These are phyloP conservation scores for Drosophila leonis DNA, from an alignment of 2,888 invertebrate genomes.

Conservation along the genomic window DNA sequence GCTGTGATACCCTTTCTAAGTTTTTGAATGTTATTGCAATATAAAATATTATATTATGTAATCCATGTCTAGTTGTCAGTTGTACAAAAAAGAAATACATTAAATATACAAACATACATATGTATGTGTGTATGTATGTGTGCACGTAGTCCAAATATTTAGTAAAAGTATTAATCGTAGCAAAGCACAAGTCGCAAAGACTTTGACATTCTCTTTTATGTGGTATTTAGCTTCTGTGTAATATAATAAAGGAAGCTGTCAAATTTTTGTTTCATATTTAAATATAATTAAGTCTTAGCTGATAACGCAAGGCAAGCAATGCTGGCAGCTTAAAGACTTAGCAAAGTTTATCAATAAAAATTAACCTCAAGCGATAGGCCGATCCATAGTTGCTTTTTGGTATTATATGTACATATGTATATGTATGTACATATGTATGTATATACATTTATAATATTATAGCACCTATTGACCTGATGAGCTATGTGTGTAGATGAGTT, in stretches of 20 bases:
- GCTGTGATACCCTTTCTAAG: conserved; percentile 16
- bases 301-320: neutral
- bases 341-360: conserved; percentile 11
- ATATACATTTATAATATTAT: neutral
- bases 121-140: neutral
- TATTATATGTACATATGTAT: neutral
- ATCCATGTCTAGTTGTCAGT: neutral
- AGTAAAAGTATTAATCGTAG: neutral
- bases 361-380: conserved; percentile 30
- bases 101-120: neutral
- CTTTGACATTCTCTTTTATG: neutral
- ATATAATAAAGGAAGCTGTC: neutral
- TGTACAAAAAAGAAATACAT: no score
- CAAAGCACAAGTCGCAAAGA: neutral
- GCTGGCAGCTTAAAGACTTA: neutral
- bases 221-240: neutral
- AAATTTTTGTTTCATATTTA: neutral
- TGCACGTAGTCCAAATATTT: neutral
- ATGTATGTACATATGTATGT: neutral
- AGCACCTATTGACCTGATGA: conserved; percentile 13
- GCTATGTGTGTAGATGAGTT: conserved; percentile 1
- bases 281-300: neutral
- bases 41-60: conserved; percentile 2
- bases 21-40: neutral
- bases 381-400: conserved; percentile 7